Base-by-base conservation (phyloP, 2,113 vertebrate species). In the Tupaia tana region DNA sequence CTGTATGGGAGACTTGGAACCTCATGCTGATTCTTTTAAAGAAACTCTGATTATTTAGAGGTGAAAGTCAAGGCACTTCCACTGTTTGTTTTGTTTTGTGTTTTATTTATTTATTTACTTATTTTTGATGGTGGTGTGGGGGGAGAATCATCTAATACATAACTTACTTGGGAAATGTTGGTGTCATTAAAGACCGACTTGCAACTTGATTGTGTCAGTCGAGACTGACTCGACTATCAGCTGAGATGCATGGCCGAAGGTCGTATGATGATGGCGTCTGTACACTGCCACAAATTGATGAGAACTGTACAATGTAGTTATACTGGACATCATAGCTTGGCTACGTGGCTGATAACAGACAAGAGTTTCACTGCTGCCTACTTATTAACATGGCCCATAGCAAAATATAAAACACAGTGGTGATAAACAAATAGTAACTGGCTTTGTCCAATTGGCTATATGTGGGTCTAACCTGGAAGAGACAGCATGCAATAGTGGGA, bases 121-220 rank as follows among this genome's bases (percentile, higher is more conserved):
- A 4, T 43, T 43, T 43, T 43, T 43, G 43, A 6, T 43, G 43
- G 43, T 43, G 3, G 43, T 3, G 43, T 43, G 43, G 43, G 43
- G 56, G 59, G 81, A 96, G 25, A 83, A 77, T 78, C 22, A 95
- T 18, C 12, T 1, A 22, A 63, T 82, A n/a, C 14, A 31, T 63
- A 54, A 79, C 25, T 92, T 6, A 29, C 13, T 66, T 78, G 34
- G 64, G 59, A 87, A 52, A 96, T 83, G 27, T 31, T 95, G n/a
- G 3, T 86, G 25, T 20, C 58, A 52, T 8, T 63, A 34, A 94
- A 24, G 66, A n/a, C 25, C 66, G 25, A 61, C 52, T 58, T n/a
- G 8, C 11, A 63, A 64, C 18, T 80, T 84, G 29, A 34, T 77
- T 54, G 29, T 87, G 31, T 13, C 61, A 78, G 0, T 52, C 15